Evolutionary conservation across 2,888 invertebrate genomes (phyloP).

Genomic region (Sylvicola cinctus): DNA sequence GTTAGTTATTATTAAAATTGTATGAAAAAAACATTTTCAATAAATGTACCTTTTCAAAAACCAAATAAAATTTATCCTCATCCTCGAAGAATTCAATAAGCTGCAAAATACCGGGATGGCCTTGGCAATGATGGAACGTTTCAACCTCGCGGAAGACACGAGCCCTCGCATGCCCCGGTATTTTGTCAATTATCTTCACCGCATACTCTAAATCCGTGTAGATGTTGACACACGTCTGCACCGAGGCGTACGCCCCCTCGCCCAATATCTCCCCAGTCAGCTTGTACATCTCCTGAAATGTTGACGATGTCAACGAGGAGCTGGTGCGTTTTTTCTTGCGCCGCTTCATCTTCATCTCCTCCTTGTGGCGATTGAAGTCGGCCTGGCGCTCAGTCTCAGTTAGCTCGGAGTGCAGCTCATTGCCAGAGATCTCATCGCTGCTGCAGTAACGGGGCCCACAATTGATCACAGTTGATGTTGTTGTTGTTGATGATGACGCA

Average conservation of each 20-base stretch:
- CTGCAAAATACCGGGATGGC: constrained; percentile 94
- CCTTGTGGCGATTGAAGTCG: constrained; percentile 58
- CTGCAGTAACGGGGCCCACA: too few species aligned
- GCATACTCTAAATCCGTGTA: constrained; percentile 88
- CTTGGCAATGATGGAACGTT: constrained; percentile 95
- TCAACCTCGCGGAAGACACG: constrained; percentile 94
- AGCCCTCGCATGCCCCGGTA: constrained; percentile 81
- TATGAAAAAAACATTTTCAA: not conserved
- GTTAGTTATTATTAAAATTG: not conserved
- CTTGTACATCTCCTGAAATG: constrained; percentile 81
- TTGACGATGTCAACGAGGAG: constrained; percentile 70
- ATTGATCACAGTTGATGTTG: too few species aligned
- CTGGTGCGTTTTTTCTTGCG: constrained; percentile 81
- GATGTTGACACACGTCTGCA: constrained; percentile 80
- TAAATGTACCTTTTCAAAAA: constrained; percentile 72
- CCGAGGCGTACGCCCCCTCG: constrained; percentile 91
- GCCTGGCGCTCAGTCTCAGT: constrained; percentile 25
- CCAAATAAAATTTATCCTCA: constrained; percentile 89
- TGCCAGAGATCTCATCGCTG: constrained; percentile 25
- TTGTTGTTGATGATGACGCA: too few species aligned
- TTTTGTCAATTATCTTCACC: constrained; percentile 93
- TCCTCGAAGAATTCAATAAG: constrained; percentile 95
- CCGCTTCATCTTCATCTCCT: constrained; percentile 70
- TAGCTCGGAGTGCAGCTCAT: constrained; percentile 24
- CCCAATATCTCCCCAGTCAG: constrained; percentile 90